These are phyloP conservation scores for Rhabdomys dilectus DNA, from an alignment of 2,113 vertebrate genomes.

Conservation along the genomic window DNA sequence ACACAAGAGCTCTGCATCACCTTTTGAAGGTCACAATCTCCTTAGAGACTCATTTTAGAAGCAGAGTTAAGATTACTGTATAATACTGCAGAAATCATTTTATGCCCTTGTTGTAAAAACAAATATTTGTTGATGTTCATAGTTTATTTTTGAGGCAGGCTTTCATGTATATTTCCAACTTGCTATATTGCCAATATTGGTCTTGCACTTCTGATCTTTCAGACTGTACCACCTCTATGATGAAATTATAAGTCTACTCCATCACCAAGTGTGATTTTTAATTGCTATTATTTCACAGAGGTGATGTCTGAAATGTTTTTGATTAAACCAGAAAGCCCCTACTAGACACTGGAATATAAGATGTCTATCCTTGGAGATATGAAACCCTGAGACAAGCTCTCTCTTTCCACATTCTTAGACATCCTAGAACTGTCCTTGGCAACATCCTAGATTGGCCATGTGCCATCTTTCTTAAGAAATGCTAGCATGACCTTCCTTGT, in stretches of 20 bases:
- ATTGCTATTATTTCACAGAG: conserved; percentile 35
- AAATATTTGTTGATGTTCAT: background rate
- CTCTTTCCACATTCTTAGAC: background rate
- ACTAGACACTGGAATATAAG: background rate
- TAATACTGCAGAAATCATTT: background rate
- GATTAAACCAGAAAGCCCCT: background rate
- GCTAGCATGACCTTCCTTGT: background rate
- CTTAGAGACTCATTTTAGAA: conserved; percentile 7
- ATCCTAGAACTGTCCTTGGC: background rate
- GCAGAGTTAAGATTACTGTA: background rate
- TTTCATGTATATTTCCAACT: background rate
- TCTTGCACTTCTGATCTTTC: background rate
- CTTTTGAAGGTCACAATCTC: background rate
- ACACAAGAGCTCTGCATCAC: background rate
- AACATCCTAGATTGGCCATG: background rate
- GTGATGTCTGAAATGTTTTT: background rate
- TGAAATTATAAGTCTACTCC: background rate
- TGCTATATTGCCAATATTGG: background rate
- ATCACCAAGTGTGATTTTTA: background rate
- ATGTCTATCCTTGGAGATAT: background rate
- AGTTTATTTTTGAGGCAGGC: background rate
- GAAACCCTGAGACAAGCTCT: background rate
- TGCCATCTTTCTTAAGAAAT: background rate
- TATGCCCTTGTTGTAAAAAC: conserved; percentile 17
- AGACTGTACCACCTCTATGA: no score